Conservation (phyloP, 2,113 vertebrate genomes). For the Megaptera novaeangliae region DNA sequence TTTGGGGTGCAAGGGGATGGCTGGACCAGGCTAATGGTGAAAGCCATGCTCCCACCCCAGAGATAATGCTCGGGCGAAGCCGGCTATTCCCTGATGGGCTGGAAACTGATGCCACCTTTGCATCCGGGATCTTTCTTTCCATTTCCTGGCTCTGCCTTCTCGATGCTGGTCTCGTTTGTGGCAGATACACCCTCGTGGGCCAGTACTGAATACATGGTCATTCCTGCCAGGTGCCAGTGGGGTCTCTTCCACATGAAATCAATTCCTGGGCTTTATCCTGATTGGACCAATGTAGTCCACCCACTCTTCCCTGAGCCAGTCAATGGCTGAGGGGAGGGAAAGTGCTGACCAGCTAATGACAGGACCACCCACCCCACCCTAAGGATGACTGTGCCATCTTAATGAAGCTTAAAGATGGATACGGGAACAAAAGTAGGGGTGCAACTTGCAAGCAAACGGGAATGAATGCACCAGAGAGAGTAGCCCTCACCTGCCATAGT, state of each 20-base stretch:
- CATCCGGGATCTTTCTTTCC: background rate
- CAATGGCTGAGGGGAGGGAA: background rate
- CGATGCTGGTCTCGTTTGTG: background rate
- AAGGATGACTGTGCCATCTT: background rate
- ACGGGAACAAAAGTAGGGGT: background rate
- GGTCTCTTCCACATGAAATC: background rate
- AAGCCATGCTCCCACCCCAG: background rate
- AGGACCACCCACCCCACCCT: background rate
- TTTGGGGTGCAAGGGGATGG: background rate
- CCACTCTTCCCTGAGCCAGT: background rate
- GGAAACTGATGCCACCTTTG: background rate
- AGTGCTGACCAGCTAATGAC: background rate
- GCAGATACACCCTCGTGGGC: background rate
- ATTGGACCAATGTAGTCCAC: background rate
- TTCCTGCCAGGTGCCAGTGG: background rate
- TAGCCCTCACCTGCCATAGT: background rate
- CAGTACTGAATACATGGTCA: background rate
- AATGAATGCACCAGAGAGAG: background rate
- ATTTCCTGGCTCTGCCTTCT: background rate
- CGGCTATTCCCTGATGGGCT: background rate
- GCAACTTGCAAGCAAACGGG: background rate
- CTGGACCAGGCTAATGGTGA: background rate
- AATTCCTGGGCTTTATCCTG: background rate
- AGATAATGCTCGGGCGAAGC: background rate
- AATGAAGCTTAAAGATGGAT: background rate